phyloP scores from a whole-genome alignment of 37 sponge, comb jelly and placozoan genomes.

The Halisarca cf. caerulea region DNA sequence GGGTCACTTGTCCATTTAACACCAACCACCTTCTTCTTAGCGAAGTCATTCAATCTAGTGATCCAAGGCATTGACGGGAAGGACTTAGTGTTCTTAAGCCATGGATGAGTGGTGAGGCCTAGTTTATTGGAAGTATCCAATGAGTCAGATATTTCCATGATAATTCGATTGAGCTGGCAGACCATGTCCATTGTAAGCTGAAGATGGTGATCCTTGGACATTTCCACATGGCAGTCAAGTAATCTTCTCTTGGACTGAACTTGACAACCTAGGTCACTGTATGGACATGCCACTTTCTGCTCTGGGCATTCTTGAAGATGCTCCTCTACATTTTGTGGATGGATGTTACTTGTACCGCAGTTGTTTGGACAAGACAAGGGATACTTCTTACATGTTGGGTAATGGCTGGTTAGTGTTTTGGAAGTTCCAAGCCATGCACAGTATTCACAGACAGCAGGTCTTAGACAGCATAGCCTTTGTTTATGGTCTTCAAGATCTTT shows the following conservation, averaged over 20 bases:
- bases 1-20: background rate
- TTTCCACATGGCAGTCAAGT: background rate
- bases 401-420: background rate
- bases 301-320: slow-evolving; percentile 19
- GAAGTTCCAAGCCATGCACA: background rate
- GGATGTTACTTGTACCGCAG: background rate
- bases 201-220: background rate
- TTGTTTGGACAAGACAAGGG: slow-evolving; percentile 19
- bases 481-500: background rate
- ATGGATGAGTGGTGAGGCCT: background rate
- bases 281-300: background rate
- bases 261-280: background rate
- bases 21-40: background rate
- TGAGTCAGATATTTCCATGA: too few relatives aligned
- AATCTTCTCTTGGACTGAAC: background rate
- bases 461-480: background rate
- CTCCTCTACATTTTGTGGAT: background rate
- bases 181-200: background rate
- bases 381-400: background rate
- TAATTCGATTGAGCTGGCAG: too few relatives aligned
- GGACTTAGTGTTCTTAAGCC: slow-evolving; percentile 1
- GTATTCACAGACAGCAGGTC: background rate
- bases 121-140: background rate
- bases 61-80: slow-evolving; percentile 22
- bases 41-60: background rate